phyloP scores from a whole-genome alignment of 2,113 vertebrate genomes.

The Menidia beryllina region DNA sequence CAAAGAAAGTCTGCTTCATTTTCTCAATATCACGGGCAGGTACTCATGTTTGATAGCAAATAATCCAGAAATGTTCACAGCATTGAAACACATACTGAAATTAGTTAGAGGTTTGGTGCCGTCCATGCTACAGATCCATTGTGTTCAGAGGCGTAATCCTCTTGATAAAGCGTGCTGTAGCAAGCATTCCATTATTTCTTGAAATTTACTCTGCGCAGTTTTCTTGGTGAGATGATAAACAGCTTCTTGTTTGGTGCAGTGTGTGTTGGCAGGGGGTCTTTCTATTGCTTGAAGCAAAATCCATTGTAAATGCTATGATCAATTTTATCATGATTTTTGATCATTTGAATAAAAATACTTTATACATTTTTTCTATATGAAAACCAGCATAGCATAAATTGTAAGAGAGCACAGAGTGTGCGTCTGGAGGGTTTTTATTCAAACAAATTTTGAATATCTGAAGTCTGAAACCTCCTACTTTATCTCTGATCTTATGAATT shows the following conservation, averaged over 20 bases:
- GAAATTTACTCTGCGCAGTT: neutral
- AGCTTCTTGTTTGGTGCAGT: neutral
- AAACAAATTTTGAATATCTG: neutral
- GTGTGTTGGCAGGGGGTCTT: neutral
- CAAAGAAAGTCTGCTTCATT: constrained; percentile 26
- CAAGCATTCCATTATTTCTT: neutral
- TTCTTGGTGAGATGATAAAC: constrained; percentile 10
- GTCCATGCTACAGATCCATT: neutral
- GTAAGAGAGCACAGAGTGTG: neutral
- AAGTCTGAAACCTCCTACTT: too few relatives aligned
- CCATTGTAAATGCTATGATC: constrained; percentile 6
- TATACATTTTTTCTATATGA: neutral
- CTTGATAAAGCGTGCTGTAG: neutral
- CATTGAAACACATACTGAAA: constrained; percentile 21
- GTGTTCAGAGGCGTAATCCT: neutral
- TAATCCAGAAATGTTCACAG: constrained; percentile 6
- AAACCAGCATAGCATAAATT: neutral
- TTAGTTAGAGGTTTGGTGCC: constrained; percentile 14
- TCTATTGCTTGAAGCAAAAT: neutral
- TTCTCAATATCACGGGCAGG: constrained; percentile 9
- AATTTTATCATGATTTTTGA: neutral
- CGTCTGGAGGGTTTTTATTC: neutral
- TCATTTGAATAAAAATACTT: neutral
- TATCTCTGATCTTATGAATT: too few relatives aligned
- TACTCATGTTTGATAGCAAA: constrained; percentile 12